phyloP scores from a whole-genome alignment of 2,888 invertebrate genomes.

The Cheiracanthium punctorium region DNA sequence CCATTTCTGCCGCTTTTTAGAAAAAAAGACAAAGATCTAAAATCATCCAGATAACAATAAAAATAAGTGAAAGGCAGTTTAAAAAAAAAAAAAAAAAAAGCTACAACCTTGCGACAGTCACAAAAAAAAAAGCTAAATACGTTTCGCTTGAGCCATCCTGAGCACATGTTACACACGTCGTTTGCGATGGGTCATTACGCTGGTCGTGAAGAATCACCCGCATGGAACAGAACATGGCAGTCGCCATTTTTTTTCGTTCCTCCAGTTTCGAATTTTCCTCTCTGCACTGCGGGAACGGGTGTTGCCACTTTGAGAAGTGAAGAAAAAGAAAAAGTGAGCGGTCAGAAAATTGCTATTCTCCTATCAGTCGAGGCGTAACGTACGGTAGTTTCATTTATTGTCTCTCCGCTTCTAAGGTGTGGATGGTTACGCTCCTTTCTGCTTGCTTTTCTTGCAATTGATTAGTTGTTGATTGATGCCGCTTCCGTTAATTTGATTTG shows the following conservation, averaged over 20 bases:
- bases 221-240: slow-evolving; percentile 49
- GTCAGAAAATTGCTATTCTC: slow-evolving; percentile 1
- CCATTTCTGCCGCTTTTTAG: too few relatives aligned
- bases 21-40: too few relatives aligned
- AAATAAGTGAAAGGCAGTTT: too few relatives aligned
- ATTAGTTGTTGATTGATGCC: background rate
- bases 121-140: background rate
- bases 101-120: background rate
- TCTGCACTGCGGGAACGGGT: background rate
- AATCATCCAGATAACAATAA: too few relatives aligned
- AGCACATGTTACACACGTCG: slow-evolving; percentile 44
- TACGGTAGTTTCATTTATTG: background rate
- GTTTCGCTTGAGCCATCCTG: slow-evolving; percentile 55
- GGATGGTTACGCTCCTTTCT: background rate
- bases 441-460: background rate
- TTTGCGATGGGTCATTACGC: slow-evolving; percentile 58
- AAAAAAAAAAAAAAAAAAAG: background rate
- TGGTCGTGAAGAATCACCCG: slow-evolving; percentile 51
- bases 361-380: slow-evolving; percentile 1
- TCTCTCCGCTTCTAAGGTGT: background rate
- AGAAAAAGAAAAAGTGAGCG: background rate
- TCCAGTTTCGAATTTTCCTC: slow-evolving; percentile 16
- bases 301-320: background rate
- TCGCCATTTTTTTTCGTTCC: slow-evolving; percentile 19
- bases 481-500: background rate